Evolutionary conservation across 2,888 invertebrate genomes (phyloP), one percentile per base, ranked within the genome.

Genomic region (Scrobipalpa atriplicella): DNA sequence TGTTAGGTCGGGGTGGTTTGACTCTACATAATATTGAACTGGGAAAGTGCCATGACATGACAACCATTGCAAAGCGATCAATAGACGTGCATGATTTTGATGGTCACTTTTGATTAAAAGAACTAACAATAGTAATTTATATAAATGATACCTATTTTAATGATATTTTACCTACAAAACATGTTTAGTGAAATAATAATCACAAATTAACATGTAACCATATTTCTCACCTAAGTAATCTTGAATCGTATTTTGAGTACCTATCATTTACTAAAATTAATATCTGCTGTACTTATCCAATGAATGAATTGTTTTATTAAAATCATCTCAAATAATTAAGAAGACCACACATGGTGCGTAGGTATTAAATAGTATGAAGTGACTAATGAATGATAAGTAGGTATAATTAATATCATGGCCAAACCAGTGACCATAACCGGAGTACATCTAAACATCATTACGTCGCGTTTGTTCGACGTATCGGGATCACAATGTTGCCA

Each of bases 401-500:
- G 29, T 9, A 54, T 19, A 54, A 54, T 54, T 54, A 18, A 8
- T 9, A 18, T 11, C 54, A 21, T 11, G 21, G 8, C 65, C 76
- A 66, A 63, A 38, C 2, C 9, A 16, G 38, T 9, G 62, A 77
- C 73, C 65, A 47, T 51, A 29, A 62, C 16, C 21, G n/a, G 74
- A 82, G 66, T 62, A 11, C 52, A 41, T 64, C 67, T 52, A 71
- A 75, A 74, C 80, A 83, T 89, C 86, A 87, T 90, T 86, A 89
- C 75, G 79, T 76, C 76, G 80, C 85, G 87, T 87, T 90, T 89
- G 90, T 90, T 91, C 86, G 89, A 89, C 87, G 82, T 86, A 89
- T 89, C 87, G 79, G 89, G 87, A 87, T 86, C 83, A 89, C 90
- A 90, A 88, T 87, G 77, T 75, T 88, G 91, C 90, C 91, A 90